Evolutionary conservation across 2,888 invertebrate genomes (phyloP), one percentile per base, ranked within the genome.

Genomic region (Caenorhabditis sp.): DNA sequence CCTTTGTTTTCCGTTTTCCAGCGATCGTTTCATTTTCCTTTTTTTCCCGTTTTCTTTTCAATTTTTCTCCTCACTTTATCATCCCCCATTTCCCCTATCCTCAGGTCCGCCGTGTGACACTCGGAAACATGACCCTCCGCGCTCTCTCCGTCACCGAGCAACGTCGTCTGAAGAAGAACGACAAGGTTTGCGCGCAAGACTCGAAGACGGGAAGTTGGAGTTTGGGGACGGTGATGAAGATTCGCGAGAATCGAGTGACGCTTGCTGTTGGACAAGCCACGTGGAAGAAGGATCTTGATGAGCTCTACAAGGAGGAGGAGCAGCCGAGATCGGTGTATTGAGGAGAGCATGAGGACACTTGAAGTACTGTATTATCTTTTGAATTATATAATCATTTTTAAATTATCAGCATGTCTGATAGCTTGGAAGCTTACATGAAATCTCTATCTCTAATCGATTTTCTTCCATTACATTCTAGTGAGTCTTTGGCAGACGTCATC

Each of bases 161-260:
- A 59, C 58, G 73, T 19, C 44, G 54, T 14, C 73, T 84, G 0
- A 16, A 16, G 16, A 44, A 38, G 16, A 69, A 73, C 35, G 41
- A 51, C 47, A 80, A 76, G 54, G 73, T 84, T 7, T 73, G 77
- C 28, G 69, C 80, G 22, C 81, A 81, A 59, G 84, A 84, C 38
- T 28, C 68, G 35, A 84, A 81, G 22, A 81, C 41, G 12, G 84
- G 81, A 0, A 73, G 56, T 2, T 84, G 81, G 84, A 68, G 47
- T n/a, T n/a, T 80, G 44, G 77, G 49, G 5, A 44, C 47, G 0
- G 72, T 84, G 12, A 16, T 22, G 26, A 76, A 61, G 31, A 61
- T 81, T 14, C 56, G 24, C 2, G 64, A 72, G 7, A 22, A 61
- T 6, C 44, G 70, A 63, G 82, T 51, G n/a, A 74, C 74, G 0